Base-by-base conservation (phyloP, 2,797 vertebrate species). In the Enteromius treurensis region DNA sequence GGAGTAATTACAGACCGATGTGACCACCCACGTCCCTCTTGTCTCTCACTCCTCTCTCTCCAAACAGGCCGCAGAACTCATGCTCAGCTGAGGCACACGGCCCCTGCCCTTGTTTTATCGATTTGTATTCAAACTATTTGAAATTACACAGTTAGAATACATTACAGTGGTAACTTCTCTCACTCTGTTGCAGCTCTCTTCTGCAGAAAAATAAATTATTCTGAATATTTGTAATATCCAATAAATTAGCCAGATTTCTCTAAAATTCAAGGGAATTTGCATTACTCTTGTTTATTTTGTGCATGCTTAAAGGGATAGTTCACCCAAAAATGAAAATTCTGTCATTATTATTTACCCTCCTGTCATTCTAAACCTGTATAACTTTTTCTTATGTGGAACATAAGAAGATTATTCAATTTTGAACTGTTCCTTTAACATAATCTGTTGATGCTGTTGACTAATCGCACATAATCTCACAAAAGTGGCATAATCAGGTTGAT, bases 1-100 rank as follows among this genome's bases (percentile, higher is more conserved):
- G 87, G 87, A 91, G 86, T 84, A 89, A 90, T 93, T 90, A 90
- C 83, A 82, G 71, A 71, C 34, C 23, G 49, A 80, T 64, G 40
- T 76, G 79, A 67, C 77, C 74, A 67, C 81, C 74, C 78, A 78
- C 60, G 19, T 75, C 80, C 67, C 32, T 53, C 47, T 49, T 32
- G 23, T 55, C 37, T 76, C 34, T 58, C 34, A 3, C 49, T 9
- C 10, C 45, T 4, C 47, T 77, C 71, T 42, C 32, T 17, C 51
- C 3, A n/a, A 76, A 79, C 68, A 23, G 11, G 32, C 64, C 14
- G 26, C 55, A 42, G 23, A 74, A 42, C 73, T 74, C 58, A 53
- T 74, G 71, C 23, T 69, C 17, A 23, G 73, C 73, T 77, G 49
- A 53, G 62, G 55, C 69, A 23, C 80, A 65, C 37, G 37, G 79